Evolutionary conservation across 2,797 vertebrate species (phyloP).

Genomic region (Furcifer pardalis): DNA sequence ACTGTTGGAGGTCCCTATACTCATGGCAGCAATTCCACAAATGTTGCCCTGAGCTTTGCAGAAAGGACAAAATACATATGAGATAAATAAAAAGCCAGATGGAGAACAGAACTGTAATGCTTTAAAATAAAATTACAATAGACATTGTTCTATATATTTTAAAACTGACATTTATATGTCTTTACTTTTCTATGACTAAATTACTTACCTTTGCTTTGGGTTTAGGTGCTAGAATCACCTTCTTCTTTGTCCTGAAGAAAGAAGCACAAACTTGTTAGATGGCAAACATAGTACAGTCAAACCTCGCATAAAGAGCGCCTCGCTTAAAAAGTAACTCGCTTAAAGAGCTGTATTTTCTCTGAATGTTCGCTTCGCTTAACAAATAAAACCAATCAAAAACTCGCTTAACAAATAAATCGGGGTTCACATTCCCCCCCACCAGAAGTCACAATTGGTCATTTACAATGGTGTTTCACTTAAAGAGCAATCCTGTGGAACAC

Average conservation of each 20-base stretch:
- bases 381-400: no score
- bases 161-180: background rate
- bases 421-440: no score
- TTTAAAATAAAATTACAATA: background rate
- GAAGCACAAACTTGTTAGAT: background rate
- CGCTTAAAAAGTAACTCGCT: no score
- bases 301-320: no score
- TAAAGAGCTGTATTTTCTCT: no score
- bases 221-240: slow-evolving; percentile 88
- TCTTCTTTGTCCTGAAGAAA: slow-evolving; percentile 89
- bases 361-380: no score
- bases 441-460: no score
- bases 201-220: slow-evolving; percentile 88
- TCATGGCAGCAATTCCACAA: background rate
- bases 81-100: background rate
- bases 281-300: background rate
- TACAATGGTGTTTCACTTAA: no score
- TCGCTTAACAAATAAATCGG: no score
- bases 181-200: background rate
- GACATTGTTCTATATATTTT: background rate
- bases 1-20: no score
- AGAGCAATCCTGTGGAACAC: no score
- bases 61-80: background rate
- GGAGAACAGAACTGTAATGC: background rate
- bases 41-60: background rate